Conservation (phyloP, 2,113 vertebrate genomes). For the Hemibagrus wyckioides region DNA sequence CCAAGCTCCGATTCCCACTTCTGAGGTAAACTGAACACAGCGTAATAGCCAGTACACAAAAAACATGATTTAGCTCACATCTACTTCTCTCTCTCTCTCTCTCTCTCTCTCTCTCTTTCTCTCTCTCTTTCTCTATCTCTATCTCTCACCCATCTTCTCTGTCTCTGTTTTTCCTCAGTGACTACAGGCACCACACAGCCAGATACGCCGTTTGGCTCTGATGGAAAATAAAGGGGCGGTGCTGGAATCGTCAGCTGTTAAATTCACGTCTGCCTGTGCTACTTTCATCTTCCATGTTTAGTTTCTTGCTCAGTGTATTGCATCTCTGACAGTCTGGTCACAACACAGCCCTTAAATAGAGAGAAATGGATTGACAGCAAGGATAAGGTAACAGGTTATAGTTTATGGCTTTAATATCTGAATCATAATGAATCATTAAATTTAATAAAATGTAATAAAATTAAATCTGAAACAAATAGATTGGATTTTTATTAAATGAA, state of each 20-base stretch:
- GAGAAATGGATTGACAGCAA: background rate
- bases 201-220: background rate
- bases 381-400: background rate
- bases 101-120: slow-evolving; percentile 21
- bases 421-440: no score
- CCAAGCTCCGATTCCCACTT: background rate
- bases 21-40: background rate
- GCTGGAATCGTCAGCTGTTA: slow-evolving; percentile 29
- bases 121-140: background rate
- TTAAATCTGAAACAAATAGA: background rate
- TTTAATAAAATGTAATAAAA: no score
- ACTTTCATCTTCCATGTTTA: slow-evolving; percentile 28
- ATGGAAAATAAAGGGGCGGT: background rate
- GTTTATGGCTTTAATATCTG: background rate
- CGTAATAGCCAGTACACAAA: background rate
- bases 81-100: background rate
- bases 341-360: slow-evolving; percentile 40
- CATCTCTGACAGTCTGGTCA: slow-evolving; percentile 7
- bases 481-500: no score
- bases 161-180: slow-evolving; percentile 29
- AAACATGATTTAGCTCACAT: background rate
- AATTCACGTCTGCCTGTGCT: slow-evolving; percentile 3
- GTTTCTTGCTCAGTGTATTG: slow-evolving; percentile 17
- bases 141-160: slow-evolving; percentile 3
- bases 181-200: slow-evolving; percentile 10